Evolutionary conservation across 2,797 vertebrate species (phyloP).

Genomic region (Cuculus canorus): DNA sequence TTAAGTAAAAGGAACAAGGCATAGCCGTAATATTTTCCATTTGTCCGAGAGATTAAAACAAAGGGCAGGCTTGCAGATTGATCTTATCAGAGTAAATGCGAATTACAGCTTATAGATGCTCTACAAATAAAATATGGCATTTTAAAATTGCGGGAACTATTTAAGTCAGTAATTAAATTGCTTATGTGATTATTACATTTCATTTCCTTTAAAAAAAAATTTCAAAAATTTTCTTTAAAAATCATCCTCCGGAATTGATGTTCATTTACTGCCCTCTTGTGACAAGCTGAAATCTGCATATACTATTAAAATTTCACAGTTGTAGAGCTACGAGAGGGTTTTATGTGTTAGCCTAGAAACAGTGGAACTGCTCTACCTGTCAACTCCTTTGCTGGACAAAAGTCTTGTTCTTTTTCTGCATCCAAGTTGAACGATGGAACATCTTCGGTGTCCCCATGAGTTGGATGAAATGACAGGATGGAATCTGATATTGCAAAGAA

Average conservation of each 20-base stretch:
- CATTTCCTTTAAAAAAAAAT: background rate
- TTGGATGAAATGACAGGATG: background rate
- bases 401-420: background rate
- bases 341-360: background rate
- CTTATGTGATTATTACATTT: background rate
- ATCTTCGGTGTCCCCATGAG: background rate
- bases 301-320: background rate
- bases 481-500: background rate
- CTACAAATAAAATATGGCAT: background rate
- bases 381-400: background rate
- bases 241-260: background rate
- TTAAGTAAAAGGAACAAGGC: background rate
- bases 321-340: background rate
- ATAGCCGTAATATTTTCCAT: background rate
- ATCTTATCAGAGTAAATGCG: background rate
- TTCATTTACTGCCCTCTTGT: constrained; percentile 68
- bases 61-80: background rate
- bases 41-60: background rate
- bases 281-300: constrained; percentile 20
- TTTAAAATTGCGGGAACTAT: background rate
- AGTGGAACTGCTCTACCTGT: background rate
- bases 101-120: background rate
- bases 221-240: background rate
- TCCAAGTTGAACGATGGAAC: background rate
- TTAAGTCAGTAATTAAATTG: background rate